Evolutionary conservation across 2,797 vertebrate genomes (phyloP), one percentile per base, ranked within the genome.

Genomic region (Scolopax bukidnonensis): DNA sequence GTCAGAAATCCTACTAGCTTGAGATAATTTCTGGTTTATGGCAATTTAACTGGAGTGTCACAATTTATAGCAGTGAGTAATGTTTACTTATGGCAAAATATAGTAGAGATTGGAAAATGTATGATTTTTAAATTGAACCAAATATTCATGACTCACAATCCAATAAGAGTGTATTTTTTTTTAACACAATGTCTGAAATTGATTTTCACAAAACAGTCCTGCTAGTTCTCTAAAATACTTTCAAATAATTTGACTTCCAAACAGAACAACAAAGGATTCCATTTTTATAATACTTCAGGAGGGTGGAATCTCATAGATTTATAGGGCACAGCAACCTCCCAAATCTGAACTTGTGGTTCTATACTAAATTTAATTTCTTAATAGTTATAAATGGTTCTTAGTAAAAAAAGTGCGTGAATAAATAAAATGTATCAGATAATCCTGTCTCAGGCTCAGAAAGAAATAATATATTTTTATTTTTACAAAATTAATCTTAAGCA

Each of bases 371-470:
- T 81, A 48, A 75, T 76, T 63, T 92, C 38, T 87, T 82, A 82
- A 54, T 59, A 84, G 24, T 79, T 92, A 86, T 61, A 78, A 93
- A 69, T 54, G 32, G 9, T 28, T 88, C 78, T 81, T 77, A 64
- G 80, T 84, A 71, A 86, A 12, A 81, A 50, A 78, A 53, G 16
- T 47, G 51, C 67, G 59, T 54, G 59, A 84, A 89, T 82, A 95
- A 94, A 88, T 83, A 65, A 94, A 89, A 56, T 36, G 4, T 65
- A 73, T 75, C 70, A 81, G 75, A 76, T 90, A 90, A 82, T 82
- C 32, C 36, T 92, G 33, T 69, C 63, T 87, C 47, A 0, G 1
- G 11, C 19, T 86, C 24, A 77, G 48, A 17, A 53, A 90, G 74
- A 79, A 81, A 73, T 73, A 85, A 74, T 77, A 6, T 32, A 50